Evolutionary conservation across 1,140 invertebrate genomes (phyloP).

Genomic region (Magallana gigas): DNA sequence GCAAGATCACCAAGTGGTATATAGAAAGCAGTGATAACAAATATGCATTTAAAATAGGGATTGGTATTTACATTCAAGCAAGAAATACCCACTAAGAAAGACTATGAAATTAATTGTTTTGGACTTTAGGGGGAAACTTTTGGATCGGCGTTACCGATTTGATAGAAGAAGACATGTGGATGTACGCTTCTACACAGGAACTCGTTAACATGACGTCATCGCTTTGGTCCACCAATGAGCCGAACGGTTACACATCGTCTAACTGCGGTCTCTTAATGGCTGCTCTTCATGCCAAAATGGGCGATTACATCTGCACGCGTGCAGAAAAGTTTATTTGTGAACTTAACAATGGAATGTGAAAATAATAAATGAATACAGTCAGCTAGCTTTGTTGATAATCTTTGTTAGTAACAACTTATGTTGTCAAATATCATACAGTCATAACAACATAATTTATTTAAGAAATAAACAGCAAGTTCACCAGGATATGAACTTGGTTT

Average conservation of each 20-base stretch:
- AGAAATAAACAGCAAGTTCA: too few relatives aligned
- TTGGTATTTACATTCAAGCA: too few relatives aligned
- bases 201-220: neutral
- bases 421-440: too few relatives aligned
- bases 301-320: neutral
- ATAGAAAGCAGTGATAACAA: too few relatives aligned
- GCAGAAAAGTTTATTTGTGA: neutral
- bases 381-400: too few relatives aligned
- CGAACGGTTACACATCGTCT: neutral
- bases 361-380: too few relatives aligned
- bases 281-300: neutral
- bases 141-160: neutral
- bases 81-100: neutral
- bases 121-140: neutral
- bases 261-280: slow-evolving; percentile 1
- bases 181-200: neutral
- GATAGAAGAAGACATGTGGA: slow-evolving; percentile 15
- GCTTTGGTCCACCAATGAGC: neutral
- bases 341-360: neutral
- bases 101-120: too few relatives aligned
- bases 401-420: too few relatives aligned
- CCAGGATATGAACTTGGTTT: too few relatives aligned
- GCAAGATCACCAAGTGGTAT: too few relatives aligned
- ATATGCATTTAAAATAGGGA: too few relatives aligned
- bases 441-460: too few relatives aligned